Base-by-base conservation (phyloP, 2,888 invertebrate genomes). In the Drosophila flavopinicola region DNA sequence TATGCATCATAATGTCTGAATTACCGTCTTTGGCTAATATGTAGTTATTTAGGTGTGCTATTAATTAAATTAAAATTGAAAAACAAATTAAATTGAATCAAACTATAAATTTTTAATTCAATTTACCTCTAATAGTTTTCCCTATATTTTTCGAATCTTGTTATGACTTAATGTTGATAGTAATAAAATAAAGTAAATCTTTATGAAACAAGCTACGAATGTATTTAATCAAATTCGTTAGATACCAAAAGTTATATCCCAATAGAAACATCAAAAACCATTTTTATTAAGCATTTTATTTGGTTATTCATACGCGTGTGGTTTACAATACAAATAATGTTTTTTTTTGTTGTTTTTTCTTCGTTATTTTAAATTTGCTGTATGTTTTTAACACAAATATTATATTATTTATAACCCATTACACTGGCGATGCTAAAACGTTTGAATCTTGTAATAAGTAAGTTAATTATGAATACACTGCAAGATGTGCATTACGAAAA, bases 281-380 rank as follows among this genome's bases (percentile, higher is more conserved):
- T 48, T 72, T 78, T 64, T 76, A 68, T 70, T 84, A 84, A 84
- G 84, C 84, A 84, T 75, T 87, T 77, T 80, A 88, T 78, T 88
- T 71, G 78, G 85, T 76, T 84, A 77, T 68, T 85, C 61, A 75
- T 88, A 88, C 76, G 87, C 88, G 88, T 88, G 89, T 88, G 83
- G 75, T 78, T 89, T 86, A 86, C 84, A 89, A 88, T 89, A 88
- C 86, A 86, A 87, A 85, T 87, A 85, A 76, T 78, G 68, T 65
- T 60, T 60, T 47, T 33, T 63, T 49, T 49, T 48, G n/a, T 29
- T 24, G 11, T 45, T 48, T 24, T 66, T 78, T 66, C 51, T 60
- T 74, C 9, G 1, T 2, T 15, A 1, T 0, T 41, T 27, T 17
- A 33, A 47, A 71, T 80, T 66, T 72, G 48, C 68, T 70, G 72